phyloP scores from a whole-genome alignment of 2,888 invertebrate genomes.

The Hetaerina titia region DNA sequence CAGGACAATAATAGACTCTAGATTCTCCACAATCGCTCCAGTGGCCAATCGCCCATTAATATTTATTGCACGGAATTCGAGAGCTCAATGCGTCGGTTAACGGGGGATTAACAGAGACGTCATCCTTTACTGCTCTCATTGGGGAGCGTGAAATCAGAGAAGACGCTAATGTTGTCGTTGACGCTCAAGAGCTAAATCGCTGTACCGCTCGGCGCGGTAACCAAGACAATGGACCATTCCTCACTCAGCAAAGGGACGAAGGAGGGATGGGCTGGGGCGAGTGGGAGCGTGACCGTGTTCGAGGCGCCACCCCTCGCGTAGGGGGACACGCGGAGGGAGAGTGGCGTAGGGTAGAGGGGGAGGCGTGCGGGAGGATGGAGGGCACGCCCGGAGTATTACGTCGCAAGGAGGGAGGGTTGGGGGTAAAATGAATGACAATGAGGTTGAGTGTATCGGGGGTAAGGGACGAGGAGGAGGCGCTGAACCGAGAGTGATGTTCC shows the following conservation, averaged over 20 bases:
- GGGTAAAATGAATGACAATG: background rate
- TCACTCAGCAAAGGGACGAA: background rate
- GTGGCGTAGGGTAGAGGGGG: background rate
- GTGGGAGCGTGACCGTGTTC: conserved; percentile 1
- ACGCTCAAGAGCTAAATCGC: background rate
- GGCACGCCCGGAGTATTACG: background rate
- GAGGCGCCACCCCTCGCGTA: background rate
- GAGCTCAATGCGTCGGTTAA: background rate
- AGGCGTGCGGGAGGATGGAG: background rate
- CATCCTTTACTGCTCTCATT: background rate
- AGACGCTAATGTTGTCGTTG: background rate
- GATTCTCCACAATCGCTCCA: background rate
- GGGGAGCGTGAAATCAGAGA: conserved; percentile 2
- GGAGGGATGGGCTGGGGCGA: background rate
- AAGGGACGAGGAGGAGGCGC: background rate
- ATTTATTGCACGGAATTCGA: background rate
- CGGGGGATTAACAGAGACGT: conserved; percentile 9
- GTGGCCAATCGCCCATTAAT: background rate
- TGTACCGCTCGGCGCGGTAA: background rate
- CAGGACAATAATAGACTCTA: background rate
- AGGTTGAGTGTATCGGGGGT: background rate
- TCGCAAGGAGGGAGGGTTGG: background rate
- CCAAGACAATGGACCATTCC: conserved; percentile 60
- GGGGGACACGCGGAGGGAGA: background rate
- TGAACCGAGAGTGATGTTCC: background rate